phyloP scores from a whole-genome alignment of 2,797 vertebrate genomes.

The Mus spretus region DNA sequence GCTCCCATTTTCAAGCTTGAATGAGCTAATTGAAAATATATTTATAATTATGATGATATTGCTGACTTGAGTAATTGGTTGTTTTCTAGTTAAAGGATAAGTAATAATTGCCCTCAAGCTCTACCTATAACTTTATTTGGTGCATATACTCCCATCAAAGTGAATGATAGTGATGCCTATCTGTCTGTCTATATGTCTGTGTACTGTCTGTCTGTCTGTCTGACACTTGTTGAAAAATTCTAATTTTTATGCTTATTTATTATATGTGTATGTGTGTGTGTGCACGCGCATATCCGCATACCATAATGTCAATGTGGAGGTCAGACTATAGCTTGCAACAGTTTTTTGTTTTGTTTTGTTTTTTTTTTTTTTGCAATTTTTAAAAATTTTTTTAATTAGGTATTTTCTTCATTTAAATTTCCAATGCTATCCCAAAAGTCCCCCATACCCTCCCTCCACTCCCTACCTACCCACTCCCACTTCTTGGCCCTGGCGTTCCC shows the following conservation, averaged over 20 bases:
- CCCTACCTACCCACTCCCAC: too few species aligned
- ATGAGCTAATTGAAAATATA: slow-evolving; percentile 4
- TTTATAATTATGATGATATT: neutral
- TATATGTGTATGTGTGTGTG: neutral
- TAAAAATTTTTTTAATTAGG: too few species aligned
- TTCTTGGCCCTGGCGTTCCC: too few species aligned
- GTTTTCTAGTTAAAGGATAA: neutral
- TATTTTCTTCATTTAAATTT: too few species aligned
- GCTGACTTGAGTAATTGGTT: slow-evolving; percentile 9
- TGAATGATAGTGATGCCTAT: neutral
- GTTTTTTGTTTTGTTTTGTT: too few species aligned
- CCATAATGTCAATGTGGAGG: neutral
- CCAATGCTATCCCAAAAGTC: too few species aligned
- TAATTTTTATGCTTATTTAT: neutral
- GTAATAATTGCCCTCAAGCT: neutral
- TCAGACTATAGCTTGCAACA: neutral
- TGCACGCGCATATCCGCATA: neutral
- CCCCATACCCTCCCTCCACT: too few species aligned
- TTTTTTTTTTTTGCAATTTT: too few species aligned
- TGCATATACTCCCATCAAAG: neutral
- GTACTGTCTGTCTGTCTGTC: neutral
- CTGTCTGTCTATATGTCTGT: neutral
- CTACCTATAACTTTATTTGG: neutral
- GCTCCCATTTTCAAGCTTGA: slow-evolving; percentile 22
- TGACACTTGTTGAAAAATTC: neutral